Evolutionary conservation across 1,140 invertebrate species (phyloP), one percentile per base, ranked within the genome.

Genomic region (Drosophila tropicalis): DNA sequence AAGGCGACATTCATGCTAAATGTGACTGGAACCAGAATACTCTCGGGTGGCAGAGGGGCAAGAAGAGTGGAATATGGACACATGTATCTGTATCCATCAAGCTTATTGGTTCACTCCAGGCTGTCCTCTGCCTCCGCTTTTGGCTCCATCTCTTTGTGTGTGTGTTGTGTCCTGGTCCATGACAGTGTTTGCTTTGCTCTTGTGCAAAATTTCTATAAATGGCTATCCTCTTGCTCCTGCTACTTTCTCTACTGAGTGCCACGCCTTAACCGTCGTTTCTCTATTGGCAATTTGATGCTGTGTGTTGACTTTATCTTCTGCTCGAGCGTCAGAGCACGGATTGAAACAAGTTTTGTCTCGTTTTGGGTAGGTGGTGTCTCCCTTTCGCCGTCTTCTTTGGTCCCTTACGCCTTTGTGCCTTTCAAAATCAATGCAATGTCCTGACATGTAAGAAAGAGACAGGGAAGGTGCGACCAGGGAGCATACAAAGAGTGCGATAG

Each of bases 1-100:
- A 87, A 83, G 83, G 76, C 83, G 72, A 86, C 83, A 83, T 87
- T 82, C 83, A 87, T 69, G 83, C 72, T 71, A 87, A 72, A 79
- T 73, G 71, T 61, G 69, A 84, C 58, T 67, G 41, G 17, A 22
- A 32, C 15, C 44, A 19, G 19, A 51, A 51, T 10, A 19, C 17
- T 9, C 17, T 5, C 44, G 2, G 44, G 39, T 0, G 29, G 40
- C 7, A 0, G 32, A 2, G 6, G 15, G 29, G 12, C 29, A 6
- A 1, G 32, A 15, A 5, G 22, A 9, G 58, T 34, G 51, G 44
- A 34, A 32, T 40, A 39, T 40, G 57, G 34, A 12, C 22, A 69
- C 40, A 65, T 65, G 61, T 69, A 79, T 70, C 51, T 87, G 65
- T 67, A 77, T 79, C 40, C 72, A 86, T 86, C 78, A 79, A 57